Percentiles rank a stretch among this genome's conserved stretches.
Conservation (phyloP, 2,888 invertebrate species). For the Spodoptera picta region DNA sequence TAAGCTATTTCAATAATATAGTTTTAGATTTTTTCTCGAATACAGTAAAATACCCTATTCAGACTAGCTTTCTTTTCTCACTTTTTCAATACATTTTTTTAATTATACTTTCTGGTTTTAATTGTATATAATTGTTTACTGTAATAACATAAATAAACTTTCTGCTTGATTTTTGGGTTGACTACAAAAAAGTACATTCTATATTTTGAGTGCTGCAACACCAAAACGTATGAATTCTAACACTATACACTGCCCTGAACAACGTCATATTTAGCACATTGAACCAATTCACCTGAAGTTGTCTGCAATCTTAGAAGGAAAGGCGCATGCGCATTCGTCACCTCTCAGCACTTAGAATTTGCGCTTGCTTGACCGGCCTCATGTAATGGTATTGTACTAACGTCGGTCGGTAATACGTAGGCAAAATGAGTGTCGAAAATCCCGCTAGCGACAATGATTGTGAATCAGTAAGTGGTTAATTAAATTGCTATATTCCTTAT, state of each 20-base stretch:
- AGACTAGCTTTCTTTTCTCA: too few species aligned
- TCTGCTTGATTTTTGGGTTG: too few species aligned
- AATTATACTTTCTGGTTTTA: too few species aligned
- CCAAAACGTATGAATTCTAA: too few species aligned
- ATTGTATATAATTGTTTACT: too few species aligned
- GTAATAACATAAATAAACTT: too few species aligned
- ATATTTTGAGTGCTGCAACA: too few species aligned
- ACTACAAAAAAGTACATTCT: too few species aligned
- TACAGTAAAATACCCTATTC: too few species aligned
- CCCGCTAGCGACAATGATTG: constrained; percentile 88
- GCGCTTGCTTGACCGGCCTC: constrained; percentile 74
- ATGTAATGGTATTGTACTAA: constrained; percentile 77
- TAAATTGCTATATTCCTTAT: constrained; percentile 52
- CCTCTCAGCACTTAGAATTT: constrained; percentile 90
- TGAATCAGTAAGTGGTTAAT: constrained; percentile 89
- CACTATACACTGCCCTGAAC: constrained; percentile 35
- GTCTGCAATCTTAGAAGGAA: constrained; percentile 59
- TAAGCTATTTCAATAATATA: too few species aligned
- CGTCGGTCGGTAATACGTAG: constrained; percentile 83
- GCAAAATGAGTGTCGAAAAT: constrained; percentile 91
- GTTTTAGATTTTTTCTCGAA: too few species aligned
- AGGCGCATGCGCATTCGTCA: constrained; percentile 89
- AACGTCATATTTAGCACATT: constrained; percentile 61
- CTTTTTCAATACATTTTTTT: too few species aligned
- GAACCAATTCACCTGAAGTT: constrained; percentile 76